A percentile compares a stretch with the other conserved stretches of the same genome.
Conservation (phyloP, 2,113 vertebrate genomes). For the Diglossa brunneiventris region DNA sequence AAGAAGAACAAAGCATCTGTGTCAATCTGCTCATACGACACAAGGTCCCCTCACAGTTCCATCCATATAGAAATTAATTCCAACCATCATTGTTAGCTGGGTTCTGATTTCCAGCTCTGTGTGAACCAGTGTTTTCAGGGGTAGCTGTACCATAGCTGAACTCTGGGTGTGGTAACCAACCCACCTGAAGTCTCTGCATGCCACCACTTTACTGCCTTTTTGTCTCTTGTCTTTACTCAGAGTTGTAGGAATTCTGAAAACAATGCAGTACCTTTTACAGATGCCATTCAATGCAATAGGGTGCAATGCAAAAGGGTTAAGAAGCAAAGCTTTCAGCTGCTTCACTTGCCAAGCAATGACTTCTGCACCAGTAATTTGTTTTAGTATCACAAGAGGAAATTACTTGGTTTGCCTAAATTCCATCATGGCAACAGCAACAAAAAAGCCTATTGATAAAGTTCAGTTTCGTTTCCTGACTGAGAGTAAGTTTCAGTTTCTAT, state of each 20-base stretch:
- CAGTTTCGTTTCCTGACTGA: not conserved
- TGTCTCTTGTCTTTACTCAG: not conserved
- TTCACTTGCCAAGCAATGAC: not conserved
- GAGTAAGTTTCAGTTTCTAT: not conserved
- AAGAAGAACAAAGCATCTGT: not conserved
- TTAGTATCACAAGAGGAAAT: not conserved
- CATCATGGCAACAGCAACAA: not conserved
- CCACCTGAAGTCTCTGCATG: not conserved
- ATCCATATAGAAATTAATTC: not conserved
- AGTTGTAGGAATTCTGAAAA: not conserved
- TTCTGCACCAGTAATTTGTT: not conserved
- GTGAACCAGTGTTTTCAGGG: not conserved
- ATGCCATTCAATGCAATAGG: not conserved
- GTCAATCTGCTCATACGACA: accelerated
- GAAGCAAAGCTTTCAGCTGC: not conserved
- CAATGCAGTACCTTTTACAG: not conserved
- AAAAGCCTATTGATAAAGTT: not conserved
- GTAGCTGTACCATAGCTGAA: not conserved
- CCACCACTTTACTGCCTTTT: not conserved
- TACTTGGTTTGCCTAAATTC: not conserved
- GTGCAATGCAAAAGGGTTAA: not conserved
- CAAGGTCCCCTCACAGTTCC: not conserved
- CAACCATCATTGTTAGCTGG: not conserved
- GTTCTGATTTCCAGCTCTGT: not conserved
- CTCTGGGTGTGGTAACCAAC: not conserved